Conservation (phyloP, 1,140 invertebrate species). For the Tetramorium alpestre region DNA sequence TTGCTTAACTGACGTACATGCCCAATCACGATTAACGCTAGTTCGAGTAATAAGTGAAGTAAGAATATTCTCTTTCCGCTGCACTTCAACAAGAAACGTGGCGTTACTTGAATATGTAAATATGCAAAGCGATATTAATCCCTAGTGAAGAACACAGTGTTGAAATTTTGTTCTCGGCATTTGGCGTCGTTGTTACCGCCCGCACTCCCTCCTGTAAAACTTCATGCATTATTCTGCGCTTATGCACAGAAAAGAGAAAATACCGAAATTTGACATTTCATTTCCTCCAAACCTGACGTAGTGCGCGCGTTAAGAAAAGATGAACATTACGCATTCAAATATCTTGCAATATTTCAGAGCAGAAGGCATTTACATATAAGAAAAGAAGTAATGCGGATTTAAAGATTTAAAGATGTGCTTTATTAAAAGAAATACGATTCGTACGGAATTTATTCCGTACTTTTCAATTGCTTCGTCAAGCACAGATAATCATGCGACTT, state of each 20-base stretch:
- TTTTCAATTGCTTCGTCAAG: neutral
- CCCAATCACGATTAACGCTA: conserved; percentile 15
- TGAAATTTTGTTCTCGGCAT: conserved; percentile 66
- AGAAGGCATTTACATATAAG: neutral
- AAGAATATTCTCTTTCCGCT: conserved; percentile 41
- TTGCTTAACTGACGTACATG: neutral
- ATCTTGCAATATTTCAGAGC: conserved; percentile 2
- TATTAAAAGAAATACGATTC: neutral
- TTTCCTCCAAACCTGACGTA: conserved; percentile 38
- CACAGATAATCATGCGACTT: neutral
- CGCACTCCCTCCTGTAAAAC: conserved; percentile 1
- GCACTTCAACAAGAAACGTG: neutral
- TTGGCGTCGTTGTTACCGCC: conserved; percentile 5
- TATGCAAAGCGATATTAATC: conserved; percentile 70
- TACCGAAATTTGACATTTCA: conserved; percentile 39
- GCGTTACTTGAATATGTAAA: conserved; percentile 64
- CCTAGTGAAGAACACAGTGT: conserved; percentile 50
- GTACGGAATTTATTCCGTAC: neutral
- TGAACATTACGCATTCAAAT: conserved; percentile 27
- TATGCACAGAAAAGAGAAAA: conserved; percentile 43
- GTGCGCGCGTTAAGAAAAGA: conserved; percentile 14
- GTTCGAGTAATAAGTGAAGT: conserved; percentile 32
- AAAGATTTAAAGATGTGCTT: conserved; percentile 16
- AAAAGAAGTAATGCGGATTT: conserved; percentile 9
- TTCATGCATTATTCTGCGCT: conserved; percentile 58